phyloP scores from a whole-genome alignment of 2,888 invertebrate species.

The Drosophila anomalata region DNA sequence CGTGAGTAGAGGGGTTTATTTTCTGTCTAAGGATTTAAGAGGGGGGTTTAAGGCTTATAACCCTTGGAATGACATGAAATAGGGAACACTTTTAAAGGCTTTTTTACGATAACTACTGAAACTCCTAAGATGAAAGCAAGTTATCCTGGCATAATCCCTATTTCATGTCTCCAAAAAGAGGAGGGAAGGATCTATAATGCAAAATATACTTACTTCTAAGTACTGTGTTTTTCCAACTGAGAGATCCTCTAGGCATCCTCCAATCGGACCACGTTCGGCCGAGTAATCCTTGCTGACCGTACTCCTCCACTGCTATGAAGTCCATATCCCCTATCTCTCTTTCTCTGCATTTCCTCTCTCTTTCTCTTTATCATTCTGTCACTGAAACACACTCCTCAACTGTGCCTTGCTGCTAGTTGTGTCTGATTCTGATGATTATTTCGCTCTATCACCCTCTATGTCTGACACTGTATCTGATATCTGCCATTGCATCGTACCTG shows the following conservation, averaged over 20 bases:
- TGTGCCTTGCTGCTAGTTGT: conserved; percentile 48
- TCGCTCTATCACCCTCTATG: conserved; percentile 3
- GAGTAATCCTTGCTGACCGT: conserved; percentile 8
- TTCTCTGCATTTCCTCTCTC: conserved; percentile 23
- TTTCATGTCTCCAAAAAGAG: background rate
- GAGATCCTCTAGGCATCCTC: conserved; percentile 3
- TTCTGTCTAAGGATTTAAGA: background rate
- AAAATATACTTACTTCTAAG: background rate
- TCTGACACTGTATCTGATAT: conserved; percentile 1
- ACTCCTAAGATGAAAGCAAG: background rate
- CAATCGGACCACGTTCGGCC: background rate
- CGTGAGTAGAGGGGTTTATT: conserved; percentile 86
- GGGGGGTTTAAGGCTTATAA: background rate
- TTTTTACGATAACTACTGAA: background rate
- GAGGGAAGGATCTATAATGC: background rate
- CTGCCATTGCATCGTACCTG: conserved; percentile 25
- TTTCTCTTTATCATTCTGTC: conserved; percentile 12
- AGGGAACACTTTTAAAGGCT: background rate
- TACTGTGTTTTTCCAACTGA: conserved; percentile 18
- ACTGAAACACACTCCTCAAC: conserved; percentile 15
- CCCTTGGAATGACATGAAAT: conserved; percentile 1
- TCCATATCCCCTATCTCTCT: conserved; percentile 21
- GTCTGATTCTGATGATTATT: conserved; percentile 24
- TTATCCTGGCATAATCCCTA: background rate
- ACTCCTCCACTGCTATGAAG: conserved; percentile 17